These are phyloP conservation scores for Planococcus citri DNA, from an alignment of 1,140 invertebrate species.

Conservation along the genomic window DNA sequence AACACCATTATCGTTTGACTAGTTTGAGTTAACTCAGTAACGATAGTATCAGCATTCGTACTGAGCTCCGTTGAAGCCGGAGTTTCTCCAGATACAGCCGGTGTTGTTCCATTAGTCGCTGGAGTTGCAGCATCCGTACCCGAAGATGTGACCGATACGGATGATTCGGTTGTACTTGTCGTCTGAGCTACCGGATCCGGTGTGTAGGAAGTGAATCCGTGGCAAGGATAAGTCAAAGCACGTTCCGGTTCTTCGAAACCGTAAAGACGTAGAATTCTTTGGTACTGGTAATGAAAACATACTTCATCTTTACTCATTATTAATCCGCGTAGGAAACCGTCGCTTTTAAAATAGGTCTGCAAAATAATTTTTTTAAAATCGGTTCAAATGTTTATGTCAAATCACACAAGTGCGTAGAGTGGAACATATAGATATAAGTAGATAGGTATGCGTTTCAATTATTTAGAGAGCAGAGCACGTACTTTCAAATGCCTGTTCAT, in stretches of 20 bases:
- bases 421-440: background rate
- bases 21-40: conserved; percentile 21
- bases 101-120: conserved; percentile 28
- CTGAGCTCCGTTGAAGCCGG: background rate
- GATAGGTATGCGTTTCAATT: no score
- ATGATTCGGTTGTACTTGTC: conserved; percentile 21
- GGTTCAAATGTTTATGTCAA: conserved; percentile 21
- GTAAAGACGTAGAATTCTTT: conserved; percentile 56
- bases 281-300: conserved; percentile 51
- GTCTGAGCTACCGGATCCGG: conserved; percentile 22
- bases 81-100: conserved; percentile 19
- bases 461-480: no score
- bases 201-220: background rate
- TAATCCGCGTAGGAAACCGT: conserved; percentile 62
- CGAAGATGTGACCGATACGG: conserved; percentile 13
- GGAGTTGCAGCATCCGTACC: conserved; percentile 27
- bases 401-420: background rate
- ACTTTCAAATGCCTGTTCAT: conserved; percentile 61
- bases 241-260: conserved; percentile 47
- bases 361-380: conserved; percentile 31
- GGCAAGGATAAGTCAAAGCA: conserved; percentile 23
- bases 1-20: conserved; percentile 21
- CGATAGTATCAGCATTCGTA: background rate
- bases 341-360: conserved; percentile 64
- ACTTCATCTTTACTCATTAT: conserved; percentile 63